Percentiles rank a stretch among this genome's conserved stretches.
phyloP scores from a whole-genome alignment of 2,888 invertebrate species.

The Yponomeuta sedellus region DNA sequence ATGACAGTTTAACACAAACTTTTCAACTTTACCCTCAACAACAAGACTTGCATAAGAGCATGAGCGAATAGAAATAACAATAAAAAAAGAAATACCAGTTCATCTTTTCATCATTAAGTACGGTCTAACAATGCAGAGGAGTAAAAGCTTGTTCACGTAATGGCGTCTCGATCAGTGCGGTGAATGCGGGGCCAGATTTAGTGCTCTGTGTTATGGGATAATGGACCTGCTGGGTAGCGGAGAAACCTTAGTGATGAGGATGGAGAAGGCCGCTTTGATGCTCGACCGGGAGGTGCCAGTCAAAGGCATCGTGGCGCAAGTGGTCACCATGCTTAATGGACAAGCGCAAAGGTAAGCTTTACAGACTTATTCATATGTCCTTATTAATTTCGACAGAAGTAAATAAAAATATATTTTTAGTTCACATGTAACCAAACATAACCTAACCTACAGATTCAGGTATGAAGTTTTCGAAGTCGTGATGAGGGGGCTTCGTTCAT shows the following conservation, averaged over 20 bases:
- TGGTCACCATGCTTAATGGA: slow-evolving; percentile 71
- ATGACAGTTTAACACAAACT: background rate
- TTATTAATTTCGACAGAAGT: no score
- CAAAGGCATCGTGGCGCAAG: slow-evolving; percentile 71
- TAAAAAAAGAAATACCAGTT: background rate
- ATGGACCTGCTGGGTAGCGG: background rate
- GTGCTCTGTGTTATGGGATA: background rate
- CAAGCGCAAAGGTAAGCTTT: slow-evolving; percentile 65
- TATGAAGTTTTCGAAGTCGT: no score
- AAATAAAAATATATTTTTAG: no score
- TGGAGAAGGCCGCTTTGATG: slow-evolving; percentile 55
- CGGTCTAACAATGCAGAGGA: background rate
- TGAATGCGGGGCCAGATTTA: background rate
- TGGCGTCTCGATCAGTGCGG: background rate
- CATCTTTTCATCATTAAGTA: background rate
- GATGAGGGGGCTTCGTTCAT: no score
- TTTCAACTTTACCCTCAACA: background rate
- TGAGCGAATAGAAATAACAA: background rate
- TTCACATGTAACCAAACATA: no score
- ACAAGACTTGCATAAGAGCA: background rate
- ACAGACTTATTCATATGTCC: background rate
- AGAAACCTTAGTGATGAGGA: slow-evolving; percentile 46
- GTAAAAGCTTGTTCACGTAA: background rate
- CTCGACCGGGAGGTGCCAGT: slow-evolving; percentile 65
- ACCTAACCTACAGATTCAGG: no score